Base-by-base conservation (phyloP, 1,140 invertebrate genomes). In the Atopsyche davidsoni region DNA sequence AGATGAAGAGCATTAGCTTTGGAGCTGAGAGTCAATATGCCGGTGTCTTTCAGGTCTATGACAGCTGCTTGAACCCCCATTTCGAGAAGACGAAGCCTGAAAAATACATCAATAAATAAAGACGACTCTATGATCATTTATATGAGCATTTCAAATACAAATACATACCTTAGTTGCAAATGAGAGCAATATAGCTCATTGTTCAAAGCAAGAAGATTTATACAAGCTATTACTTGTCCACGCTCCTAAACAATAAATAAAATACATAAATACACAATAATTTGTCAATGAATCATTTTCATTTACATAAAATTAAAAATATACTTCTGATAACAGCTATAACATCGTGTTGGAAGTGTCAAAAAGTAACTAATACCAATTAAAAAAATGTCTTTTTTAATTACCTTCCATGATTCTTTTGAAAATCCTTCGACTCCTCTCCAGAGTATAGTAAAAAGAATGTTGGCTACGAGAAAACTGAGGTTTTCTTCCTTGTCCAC, bases 391-490 rank as follows among this genome's bases (percentile, higher is more conserved):
- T n/a, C n/a, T n/a, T n/a, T n/a, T 31, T 53, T 18, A 19, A 18
- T 35, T 58, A 77, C 75, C 67, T 75, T 77, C 81, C 81, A 83
- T 25, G 73, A 71, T 14, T 73, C 67, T 41, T 70, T 72, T 60
- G 70, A 69, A 44, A 75, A 75, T 28, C 78, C 76, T 41, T 78
- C 72, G 16, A 82, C 68, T 17, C 81, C 81, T 53, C 77, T 71
- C 80, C 80, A 83, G 60, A 82, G 73, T 1, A 82, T 65, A 6
- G 76, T 77, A 46, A 79, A 76, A 4, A 81, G 58, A 36, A 78
- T 72, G 53, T 79, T 76, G 0, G 77, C 67, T 1, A 82, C 68
- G 21, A 79, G 66, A 59, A 79, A 76, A 40, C 76, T 78, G 39
- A 83, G 58, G 57, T 81, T 78, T 57, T 76, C 69, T 64, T 78